Base-by-base conservation (phyloP, 2,888 invertebrate species). In the Tetragnatha montana region DNA sequence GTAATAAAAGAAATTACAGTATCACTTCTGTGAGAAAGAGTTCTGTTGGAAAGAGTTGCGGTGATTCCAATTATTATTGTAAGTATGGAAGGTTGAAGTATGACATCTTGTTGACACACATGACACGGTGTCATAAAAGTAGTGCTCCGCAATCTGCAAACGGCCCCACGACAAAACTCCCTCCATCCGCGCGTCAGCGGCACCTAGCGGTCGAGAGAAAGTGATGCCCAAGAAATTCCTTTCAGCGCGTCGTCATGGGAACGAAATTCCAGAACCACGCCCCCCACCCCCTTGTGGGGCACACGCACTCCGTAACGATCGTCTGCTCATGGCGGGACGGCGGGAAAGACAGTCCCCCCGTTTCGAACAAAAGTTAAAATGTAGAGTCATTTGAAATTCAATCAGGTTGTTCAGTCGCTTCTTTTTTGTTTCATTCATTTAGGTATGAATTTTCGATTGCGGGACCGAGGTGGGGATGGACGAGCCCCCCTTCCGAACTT, bases 201-300 rank as follows among this genome's bases (percentile, higher is more conserved):
- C 86, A 79, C 80, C 86, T 86, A 19, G 86, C 47, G 86, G 70
- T 35, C 19, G 51, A 71, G 79, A 14, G 86, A 80, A 86, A 86
- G 86, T 80, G 86, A 86, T 80, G 73, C 60, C 80, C 80, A 86
- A 86, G 86, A 86, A 86, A 86, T 86, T 86, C 86, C 85, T 85
- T 86, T 80, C 86, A 71, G 51, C 71, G 71, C 51, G 80, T 86
- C 74, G 51, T 70, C 86, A 86, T 86, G 86, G 86, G 19, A 19
- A 86, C 86, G 79, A 49, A 86, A 86, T 86, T 86, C 80, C 86
- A 79, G 74, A 80, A 73, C 73, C 86, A 73, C 73, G 68, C 80
- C 86, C 60, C 80, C 51, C 51, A 69, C 84, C 81, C 71, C 81
- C 82, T 47, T 49, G 60, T 51, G 49, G 60, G 35, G 60, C 51